Conservation (phyloP, 2,888 invertebrate species). For the Agrenia bidenticulata region DNA sequence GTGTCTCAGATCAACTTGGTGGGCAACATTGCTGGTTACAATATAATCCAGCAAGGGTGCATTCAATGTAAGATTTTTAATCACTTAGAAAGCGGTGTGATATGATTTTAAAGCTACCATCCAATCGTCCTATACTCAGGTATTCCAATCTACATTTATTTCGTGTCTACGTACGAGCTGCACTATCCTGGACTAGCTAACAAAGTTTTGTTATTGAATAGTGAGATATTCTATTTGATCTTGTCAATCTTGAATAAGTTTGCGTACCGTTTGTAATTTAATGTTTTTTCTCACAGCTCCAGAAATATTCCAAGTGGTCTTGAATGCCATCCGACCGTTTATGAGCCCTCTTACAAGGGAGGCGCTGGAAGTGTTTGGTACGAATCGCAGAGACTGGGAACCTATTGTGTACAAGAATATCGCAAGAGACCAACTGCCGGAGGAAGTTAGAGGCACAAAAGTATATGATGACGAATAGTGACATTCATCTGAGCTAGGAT, state of each 20-base stretch:
- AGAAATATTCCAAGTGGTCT: neutral
- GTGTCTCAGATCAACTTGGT: neutral
- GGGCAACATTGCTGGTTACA: neutral
- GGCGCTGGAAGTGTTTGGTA: neutral
- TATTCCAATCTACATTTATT: slow-evolving; percentile 19
- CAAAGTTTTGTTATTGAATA: slow-evolving; percentile 25
- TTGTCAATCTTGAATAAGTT: too few relatives aligned
- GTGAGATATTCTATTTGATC: slow-evolving; percentile 18
- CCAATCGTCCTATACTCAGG: slow-evolving; percentile 13
- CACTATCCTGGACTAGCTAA: slow-evolving; percentile 24
- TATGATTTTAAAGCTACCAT: neutral
- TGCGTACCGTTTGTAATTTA: too few relatives aligned
- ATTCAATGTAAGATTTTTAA: slow-evolving; percentile 21
- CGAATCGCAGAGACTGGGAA: neutral
- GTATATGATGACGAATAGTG: neutral
- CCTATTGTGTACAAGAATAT: neutral
- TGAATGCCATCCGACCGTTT: slow-evolving; percentile 4
- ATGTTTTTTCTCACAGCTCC: slow-evolving; percentile 3
- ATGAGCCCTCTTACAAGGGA: slow-evolving; percentile 1
- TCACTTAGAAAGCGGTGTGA: neutral
- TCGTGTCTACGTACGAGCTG: slow-evolving; percentile 1
- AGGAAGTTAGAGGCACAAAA: neutral
- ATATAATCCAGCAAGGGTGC: slow-evolving; percentile 19
- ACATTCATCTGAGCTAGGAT: too few relatives aligned
- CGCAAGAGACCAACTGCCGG: neutral